Evolutionary conservation across 2,113 vertebrate genomes (phyloP), one percentile per base, ranked within the genome.

Genomic region (Oenanthe melanoleuca): DNA sequence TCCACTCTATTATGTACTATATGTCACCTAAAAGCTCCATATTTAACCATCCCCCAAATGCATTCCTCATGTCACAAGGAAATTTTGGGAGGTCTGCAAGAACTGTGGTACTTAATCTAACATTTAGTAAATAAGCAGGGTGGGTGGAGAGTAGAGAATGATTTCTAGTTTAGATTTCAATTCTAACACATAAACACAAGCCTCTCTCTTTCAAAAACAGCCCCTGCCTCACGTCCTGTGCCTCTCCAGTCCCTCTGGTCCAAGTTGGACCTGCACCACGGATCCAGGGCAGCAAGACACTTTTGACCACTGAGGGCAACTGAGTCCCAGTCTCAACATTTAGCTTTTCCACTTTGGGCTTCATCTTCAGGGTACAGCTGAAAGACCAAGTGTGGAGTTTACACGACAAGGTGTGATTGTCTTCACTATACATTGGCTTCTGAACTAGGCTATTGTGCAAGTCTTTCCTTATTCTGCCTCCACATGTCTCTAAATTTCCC

Each of bases 171-270:
- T 42, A 31, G 14, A 56, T 77, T 80, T 91, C 16, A 16, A 14
- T 89, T 85, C 6, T 56, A 65, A 57, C 21, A 60, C 25, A 53
- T 18, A 22, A 5, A n/a, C 11, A n/a, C 2, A 12, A 11, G 2
- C 31, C 9, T 64, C 29, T n/a, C 6, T 56, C 9, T 33, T 31
- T 22, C 47, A 37, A 33, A 37, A 24, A 6, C 25, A 6, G 4
- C 1, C 3, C 9, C 3, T 19, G 24, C 24, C 10, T 44, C 38
- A 16, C 0, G 1, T 7, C 11, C 20, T 16, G 33, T 56, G 11
- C 11, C 9, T 50, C 22, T n/a, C 16, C 57, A 74, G 18, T 24
- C 6, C 5, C 42, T 64, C 12, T 2, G 0, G 3, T 61, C 20
- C 1, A 2, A 1, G 11, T 2, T 65, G 24, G 12, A 38, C 12